phyloP scores from a whole-genome alignment of 2,888 invertebrate species.

The Trichopria drosophilae region DNA sequence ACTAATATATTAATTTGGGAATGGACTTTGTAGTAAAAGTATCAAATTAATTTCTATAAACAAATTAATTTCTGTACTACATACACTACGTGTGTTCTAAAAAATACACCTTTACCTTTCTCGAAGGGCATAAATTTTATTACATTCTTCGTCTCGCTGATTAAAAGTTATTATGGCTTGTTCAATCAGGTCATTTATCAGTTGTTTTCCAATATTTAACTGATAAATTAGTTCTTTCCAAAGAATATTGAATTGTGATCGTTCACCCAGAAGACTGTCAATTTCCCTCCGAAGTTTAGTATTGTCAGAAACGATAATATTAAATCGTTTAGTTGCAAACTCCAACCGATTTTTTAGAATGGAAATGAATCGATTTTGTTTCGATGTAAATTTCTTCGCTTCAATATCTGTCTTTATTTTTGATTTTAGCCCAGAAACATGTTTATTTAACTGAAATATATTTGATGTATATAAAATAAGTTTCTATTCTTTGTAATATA shows the following conservation, averaged over 20 bases:
- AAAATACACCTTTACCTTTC: conserved; percentile 57
- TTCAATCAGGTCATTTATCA: conserved; percentile 84
- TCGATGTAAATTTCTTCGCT: conserved; percentile 60
- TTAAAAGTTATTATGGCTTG: conserved; percentile 87
- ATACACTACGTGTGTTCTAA: too few species aligned
- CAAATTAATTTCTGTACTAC: not conserved
- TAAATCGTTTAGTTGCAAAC: conserved; percentile 76
- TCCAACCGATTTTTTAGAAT: conserved; percentile 77
- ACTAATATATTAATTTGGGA: too few species aligned
- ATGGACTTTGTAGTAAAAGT: too few species aligned
- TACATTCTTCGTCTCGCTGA: conserved; percentile 79
- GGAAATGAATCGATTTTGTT: conserved; percentile 62
- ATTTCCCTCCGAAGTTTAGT: conserved; percentile 75
- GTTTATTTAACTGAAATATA: conserved; percentile 58
- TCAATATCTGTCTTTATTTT: conserved; percentile 60
- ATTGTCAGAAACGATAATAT: conserved; percentile 75
- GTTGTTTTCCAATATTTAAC: conserved; percentile 76
- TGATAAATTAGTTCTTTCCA: conserved; percentile 79
- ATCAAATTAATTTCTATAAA: conserved; percentile 2
- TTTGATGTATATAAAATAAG: too few species aligned
- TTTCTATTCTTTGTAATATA: too few species aligned
- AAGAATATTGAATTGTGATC: conserved; percentile 79
- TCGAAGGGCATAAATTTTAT: conserved; percentile 78
- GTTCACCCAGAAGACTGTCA: conserved; percentile 78
- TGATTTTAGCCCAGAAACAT: conserved; percentile 55